Evolutionary conservation across 1,140 invertebrate species (phyloP).

Genomic region (Plodia interpunctella): DNA sequence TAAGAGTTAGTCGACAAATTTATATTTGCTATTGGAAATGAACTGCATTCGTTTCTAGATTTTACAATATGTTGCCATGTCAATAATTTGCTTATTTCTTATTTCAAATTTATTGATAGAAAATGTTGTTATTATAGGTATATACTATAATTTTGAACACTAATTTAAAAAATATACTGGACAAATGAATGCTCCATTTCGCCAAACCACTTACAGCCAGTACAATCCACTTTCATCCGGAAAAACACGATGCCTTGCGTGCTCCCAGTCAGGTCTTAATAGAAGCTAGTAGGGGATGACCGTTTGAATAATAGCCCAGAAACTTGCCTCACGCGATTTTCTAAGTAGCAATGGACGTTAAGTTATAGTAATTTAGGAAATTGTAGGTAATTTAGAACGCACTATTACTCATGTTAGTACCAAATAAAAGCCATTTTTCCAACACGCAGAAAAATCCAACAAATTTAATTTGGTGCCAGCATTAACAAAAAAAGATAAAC

Average conservation of each 20-base stretch:
- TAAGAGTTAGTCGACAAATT: too few species aligned
- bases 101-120: too few species aligned
- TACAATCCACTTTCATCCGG: constrained; percentile 25
- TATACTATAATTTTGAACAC: too few species aligned
- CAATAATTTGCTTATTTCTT: too few species aligned
- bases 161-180: too few species aligned
- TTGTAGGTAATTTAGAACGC: neutral
- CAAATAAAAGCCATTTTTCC: neutral
- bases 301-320: constrained; percentile 17
- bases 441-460: too few species aligned
- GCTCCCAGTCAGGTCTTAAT: constrained; percentile 14
- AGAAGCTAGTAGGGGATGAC: constrained; percentile 16
- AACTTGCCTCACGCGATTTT: constrained; percentile 12
- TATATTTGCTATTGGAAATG: too few species aligned
- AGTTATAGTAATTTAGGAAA: neutral
- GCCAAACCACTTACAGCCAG: constrained; percentile 19
- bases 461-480: too few species aligned
- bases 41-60: too few species aligned
- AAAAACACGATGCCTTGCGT: constrained; percentile 31
- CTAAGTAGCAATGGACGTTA: neutral
- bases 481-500: too few species aligned
- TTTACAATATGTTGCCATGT: too few species aligned
- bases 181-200: neutral
- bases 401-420: neutral
- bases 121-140: too few species aligned